phyloP scores from a whole-genome alignment of 2,797 vertebrate species.

The Premnoplex brunnescens region DNA sequence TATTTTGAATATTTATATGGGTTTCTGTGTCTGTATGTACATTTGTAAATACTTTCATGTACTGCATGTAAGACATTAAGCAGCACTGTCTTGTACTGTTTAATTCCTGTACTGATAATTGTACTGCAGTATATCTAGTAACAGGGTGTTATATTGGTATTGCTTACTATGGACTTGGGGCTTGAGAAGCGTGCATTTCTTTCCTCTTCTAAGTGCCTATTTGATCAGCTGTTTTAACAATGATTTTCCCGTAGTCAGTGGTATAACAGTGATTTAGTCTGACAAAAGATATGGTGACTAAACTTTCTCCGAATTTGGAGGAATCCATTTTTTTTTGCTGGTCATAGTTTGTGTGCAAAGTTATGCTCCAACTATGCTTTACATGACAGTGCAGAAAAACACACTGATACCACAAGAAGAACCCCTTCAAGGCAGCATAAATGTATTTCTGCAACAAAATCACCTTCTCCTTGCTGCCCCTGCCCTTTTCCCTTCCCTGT shows the following conservation, averaged over 20 bases:
- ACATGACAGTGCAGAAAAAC: neutral
- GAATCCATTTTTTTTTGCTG: neutral
- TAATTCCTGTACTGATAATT: neutral
- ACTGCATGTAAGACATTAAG: neutral
- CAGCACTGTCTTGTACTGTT: neutral
- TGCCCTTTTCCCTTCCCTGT: neutral
- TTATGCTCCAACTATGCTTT: neutral
- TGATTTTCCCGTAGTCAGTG: neutral
- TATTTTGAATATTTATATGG: neutral
- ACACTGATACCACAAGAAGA: neutral
- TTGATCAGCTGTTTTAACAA: neutral
- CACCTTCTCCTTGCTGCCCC: fast-evolving
- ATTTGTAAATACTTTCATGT: neutral
- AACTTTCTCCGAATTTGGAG: neutral
- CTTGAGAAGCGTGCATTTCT: neutral
- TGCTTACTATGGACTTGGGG: neutral
- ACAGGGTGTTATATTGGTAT: neutral
- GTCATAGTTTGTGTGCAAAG: neutral
- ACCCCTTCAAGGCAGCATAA: neutral
- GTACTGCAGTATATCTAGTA: neutral
- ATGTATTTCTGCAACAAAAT: neutral
- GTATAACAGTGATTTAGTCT: neutral
- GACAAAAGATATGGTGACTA: neutral
- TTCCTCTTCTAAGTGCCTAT: neutral
- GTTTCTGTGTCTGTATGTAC: neutral